These are phyloP conservation scores for Xanthia togata DNA, from an alignment of 2,888 invertebrate genomes.

Conservation along the genomic window DNA sequence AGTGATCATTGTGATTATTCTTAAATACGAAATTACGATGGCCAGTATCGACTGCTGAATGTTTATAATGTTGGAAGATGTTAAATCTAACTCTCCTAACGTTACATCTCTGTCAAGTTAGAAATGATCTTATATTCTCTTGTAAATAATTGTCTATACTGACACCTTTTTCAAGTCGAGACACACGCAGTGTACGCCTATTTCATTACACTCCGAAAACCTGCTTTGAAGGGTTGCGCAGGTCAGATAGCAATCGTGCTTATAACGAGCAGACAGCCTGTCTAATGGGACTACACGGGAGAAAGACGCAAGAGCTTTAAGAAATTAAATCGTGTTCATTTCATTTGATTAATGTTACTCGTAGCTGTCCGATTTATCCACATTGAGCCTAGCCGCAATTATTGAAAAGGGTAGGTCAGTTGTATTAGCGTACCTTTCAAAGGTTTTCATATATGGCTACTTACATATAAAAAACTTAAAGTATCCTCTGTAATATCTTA, in stretches of 20 bases:
- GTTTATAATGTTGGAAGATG: background rate
- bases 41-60: background rate
- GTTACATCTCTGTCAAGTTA: background rate
- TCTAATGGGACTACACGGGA: constrained; percentile 4
- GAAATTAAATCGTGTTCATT: background rate
- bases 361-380: background rate
- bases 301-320: constrained; percentile 4
- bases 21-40: no score
- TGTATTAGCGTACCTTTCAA: background rate
- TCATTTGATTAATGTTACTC: constrained; percentile 11
- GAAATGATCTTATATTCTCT: background rate
- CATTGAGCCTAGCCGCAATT: background rate
- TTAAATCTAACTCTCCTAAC: background rate
- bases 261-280: constrained; percentile 5
- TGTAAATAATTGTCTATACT: background rate
- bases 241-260: constrained; percentile 32
- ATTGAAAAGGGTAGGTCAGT: background rate
- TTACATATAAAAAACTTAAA: background rate
- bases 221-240: constrained; percentile 34
- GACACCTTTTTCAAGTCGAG: background rate
- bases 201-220: constrained; percentile 30
- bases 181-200: constrained; percentile 14
- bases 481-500: no score
- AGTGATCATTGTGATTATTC: background rate
- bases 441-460: background rate